Conservation (phyloP, 37 sponge, comb jelly and placozoan species). For the Halichondria panicea region DNA sequence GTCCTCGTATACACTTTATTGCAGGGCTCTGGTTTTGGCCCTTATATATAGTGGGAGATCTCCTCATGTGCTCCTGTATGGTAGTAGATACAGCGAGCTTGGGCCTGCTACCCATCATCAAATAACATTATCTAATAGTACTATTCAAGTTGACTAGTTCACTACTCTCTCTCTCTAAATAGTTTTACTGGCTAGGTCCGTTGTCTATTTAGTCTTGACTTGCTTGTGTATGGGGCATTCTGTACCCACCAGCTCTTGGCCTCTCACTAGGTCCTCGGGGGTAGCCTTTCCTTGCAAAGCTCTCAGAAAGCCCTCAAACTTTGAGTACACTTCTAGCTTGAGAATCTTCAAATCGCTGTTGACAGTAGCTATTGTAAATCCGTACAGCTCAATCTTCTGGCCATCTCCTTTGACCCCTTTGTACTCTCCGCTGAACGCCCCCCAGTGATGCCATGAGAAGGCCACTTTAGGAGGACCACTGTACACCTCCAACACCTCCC, state of each 20-base stretch:
- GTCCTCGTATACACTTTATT: no score
- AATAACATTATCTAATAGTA: no score
- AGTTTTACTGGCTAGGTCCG: no score
- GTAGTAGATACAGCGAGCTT: no score
- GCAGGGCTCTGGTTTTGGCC: no score
- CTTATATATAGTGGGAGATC: no score
- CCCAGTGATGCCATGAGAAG: slow-evolving; percentile 58
- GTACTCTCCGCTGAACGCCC: slow-evolving; percentile 30
- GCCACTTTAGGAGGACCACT: slow-evolving; percentile 34
- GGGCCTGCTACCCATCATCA: no score
- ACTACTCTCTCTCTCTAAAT: no score
- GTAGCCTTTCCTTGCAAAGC: slow-evolving; percentile 1
- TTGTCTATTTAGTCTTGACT: no score
- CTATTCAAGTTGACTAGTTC: no score
- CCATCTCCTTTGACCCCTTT: slow-evolving; percentile 17
- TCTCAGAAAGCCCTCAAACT: slow-evolving; percentile 3
- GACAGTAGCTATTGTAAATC: slow-evolving; percentile 34
- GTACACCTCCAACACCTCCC: slow-evolving; percentile 50
- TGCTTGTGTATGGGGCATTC: slow-evolving; percentile 8
- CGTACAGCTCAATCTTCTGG: slow-evolving; percentile 38
- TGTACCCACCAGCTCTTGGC: slow-evolving; percentile 1
- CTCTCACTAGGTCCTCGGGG: background rate
- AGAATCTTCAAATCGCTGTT: slow-evolving; percentile 23
- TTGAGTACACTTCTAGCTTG: slow-evolving; percentile 2
- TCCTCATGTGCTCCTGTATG: no score